These are phyloP conservation scores for Carduelis carduelis DNA, from an alignment of 2,797 vertebrate genomes.

Conservation along the genomic window DNA sequence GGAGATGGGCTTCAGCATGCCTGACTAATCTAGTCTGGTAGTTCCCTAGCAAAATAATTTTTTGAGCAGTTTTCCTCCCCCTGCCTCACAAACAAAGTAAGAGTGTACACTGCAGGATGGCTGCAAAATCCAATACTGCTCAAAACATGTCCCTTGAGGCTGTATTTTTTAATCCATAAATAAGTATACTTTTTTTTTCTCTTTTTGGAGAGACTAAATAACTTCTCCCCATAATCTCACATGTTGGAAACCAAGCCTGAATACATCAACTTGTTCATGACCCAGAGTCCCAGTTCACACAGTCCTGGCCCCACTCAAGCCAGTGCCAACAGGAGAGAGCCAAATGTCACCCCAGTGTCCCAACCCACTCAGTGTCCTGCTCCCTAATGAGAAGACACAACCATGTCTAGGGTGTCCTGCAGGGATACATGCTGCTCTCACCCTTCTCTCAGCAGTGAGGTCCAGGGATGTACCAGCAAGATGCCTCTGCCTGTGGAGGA, in stretches of 20 bases:
- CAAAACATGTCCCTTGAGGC: background rate
- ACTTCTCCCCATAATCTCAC: background rate
- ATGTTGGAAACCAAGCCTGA: background rate
- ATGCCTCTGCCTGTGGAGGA: rapidly evolving
- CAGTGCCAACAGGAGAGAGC: background rate
- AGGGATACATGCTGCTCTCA: background rate
- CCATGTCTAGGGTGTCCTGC: background rate
- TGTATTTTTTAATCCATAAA: background rate
- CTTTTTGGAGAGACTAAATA: background rate
- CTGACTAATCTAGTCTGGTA: background rate
- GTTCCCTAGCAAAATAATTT: background rate
- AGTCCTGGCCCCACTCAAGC: background rate
- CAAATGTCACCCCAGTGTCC: rapidly evolving
- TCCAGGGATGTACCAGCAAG: background rate
- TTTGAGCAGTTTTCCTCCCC: background rate
- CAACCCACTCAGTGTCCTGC: background rate
- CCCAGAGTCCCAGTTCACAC: background rate
- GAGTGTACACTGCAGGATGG: rapidly evolving
- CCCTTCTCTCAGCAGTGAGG: background rate
- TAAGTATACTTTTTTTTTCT: background rate
- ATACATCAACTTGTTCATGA: background rate
- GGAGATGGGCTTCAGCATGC: background rate
- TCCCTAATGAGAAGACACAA: background rate
- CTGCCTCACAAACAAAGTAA: background rate
- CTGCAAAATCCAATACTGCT: background rate